phyloP scores from a whole-genome alignment of 2,797 vertebrate species.

The Okamejei kenojei region DNA sequence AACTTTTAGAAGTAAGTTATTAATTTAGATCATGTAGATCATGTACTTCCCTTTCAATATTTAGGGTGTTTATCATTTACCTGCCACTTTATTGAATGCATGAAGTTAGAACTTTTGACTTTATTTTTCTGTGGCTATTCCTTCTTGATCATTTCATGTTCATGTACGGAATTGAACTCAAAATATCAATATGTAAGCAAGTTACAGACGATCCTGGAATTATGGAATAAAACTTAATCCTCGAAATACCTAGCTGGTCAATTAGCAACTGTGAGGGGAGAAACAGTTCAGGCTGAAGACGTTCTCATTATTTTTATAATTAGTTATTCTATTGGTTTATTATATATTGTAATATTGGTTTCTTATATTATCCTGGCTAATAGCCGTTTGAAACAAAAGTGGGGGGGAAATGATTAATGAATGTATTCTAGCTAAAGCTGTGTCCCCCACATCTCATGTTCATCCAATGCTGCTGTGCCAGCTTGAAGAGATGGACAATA shows the following conservation, averaged over 20 bases:
- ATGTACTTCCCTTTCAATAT: background rate
- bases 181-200: too few relatives aligned
- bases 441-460: background rate
- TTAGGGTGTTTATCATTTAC: background rate
- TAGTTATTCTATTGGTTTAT: too few relatives aligned
- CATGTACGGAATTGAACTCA: background rate
- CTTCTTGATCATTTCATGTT: background rate
- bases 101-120: background rate
- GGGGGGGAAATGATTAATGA: too few relatives aligned
- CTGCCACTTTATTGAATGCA: too few relatives aligned
- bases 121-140: background rate
- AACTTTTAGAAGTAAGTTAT: slow-evolving; percentile 79
- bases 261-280: too few relatives aligned
- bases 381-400: background rate
- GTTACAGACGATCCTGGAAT: too few relatives aligned
- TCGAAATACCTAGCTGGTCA: too few relatives aligned
- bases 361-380: background rate
- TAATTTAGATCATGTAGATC: background rate
- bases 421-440: background rate
- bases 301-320: too few relatives aligned
- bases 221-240: too few relatives aligned
- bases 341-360: background rate
- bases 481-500: background rate
- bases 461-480: background rate
- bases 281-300: too few relatives aligned